Base-by-base conservation (phyloP, 1,140 invertebrate species). In the Eurosta solidaginis region DNA sequence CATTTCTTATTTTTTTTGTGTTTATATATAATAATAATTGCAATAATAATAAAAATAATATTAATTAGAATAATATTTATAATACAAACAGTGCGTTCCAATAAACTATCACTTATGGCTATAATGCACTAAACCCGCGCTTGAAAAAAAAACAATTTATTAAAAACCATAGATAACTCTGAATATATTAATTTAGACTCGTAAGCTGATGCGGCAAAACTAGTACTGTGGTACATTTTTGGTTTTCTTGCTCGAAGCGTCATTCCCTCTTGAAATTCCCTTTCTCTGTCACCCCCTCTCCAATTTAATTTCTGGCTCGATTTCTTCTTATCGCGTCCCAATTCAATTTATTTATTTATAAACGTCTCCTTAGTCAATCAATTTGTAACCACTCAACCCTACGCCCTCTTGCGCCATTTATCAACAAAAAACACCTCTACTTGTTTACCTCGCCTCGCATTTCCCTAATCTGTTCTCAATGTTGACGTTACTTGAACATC, bases 401-500 rank as follows among this genome's bases (percentile, higher is more conserved):
- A n/a, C n/a, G n/a, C n/a, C 47, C 47, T 17, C 7, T 63, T 17
- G 27, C 27, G 50, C 59, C 22, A 17, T 68, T 12, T 63, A 14
- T 36, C 29, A 63, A 14, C 17, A 2, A 2, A 40, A 42, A 40
- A n/a, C n/a, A n/a, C 33, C 54, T 27, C 27, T 17, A 29, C n/a
- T 25, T 42, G 22, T 33, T 40, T 14, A 1, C 29, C 7, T 54
- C 3, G n/a, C 20, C 52, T 25, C 17, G 14, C 25, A 2, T 20
- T 17, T 5, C 59, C 27, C 29, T 83, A 83, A 0, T 85, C 84
- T 44, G 79, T 76, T 10, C 82, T 77, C 68, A 87, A 22, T 1
- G 82, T 83, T 0, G 83, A 78, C 52, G 82, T 85, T 79, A 87
- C 85, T 76, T 84, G 81, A 22, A 85, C 83, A 78, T 84, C 83